Base-by-base conservation (phyloP, 2,888 invertebrate genomes). In the Cosmopolites sordidus region DNA sequence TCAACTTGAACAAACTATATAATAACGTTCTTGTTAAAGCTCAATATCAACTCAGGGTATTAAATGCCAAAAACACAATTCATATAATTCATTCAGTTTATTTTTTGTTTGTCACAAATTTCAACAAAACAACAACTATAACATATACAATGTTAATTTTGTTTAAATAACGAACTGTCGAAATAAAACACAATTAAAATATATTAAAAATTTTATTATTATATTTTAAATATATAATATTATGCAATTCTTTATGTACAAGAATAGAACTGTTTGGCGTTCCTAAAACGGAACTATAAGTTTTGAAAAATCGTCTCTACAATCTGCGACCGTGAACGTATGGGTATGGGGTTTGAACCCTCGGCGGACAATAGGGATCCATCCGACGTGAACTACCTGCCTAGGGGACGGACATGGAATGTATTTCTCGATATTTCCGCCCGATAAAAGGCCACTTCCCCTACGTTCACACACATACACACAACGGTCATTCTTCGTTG, bases 221-320 rank as follows among this genome's bases (percentile, higher is more conserved):
- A 8, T 69, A 67, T 69, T 70, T 69, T 60, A 67, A 66, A 69
- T 64, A 64, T 64, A 68, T 65, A 66, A 64, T 66, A n/a, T n/a
- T n/a, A 62, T 64, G 63, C 60, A 63, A 63, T 60, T 63, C 58
- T 60, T 60, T 69, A 69, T 70, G 63, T 69, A 71, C 68, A 71
- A 66, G 63, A 66, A 70, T 69, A 70, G 68, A 70, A 68, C 68
- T 69, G 60, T 61, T 6, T 27, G 40, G 16, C 59, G 49, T 68
- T 66, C 71, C 64, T 72, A 71, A 67, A 72, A 72, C 72, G 66
- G 69, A 69, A 67, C 57, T 50, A 59, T 40, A 27, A 62, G 57
- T 11, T 11, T 33, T n/a, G 9, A 27, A 6, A 5, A 27, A 27
- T 6, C 27, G 27, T 27, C 27, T 27, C 9, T 27, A n/a, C n/a